Conservation (phyloP, 2,888 invertebrate genomes). For the Perizoma flavofasciatum region DNA sequence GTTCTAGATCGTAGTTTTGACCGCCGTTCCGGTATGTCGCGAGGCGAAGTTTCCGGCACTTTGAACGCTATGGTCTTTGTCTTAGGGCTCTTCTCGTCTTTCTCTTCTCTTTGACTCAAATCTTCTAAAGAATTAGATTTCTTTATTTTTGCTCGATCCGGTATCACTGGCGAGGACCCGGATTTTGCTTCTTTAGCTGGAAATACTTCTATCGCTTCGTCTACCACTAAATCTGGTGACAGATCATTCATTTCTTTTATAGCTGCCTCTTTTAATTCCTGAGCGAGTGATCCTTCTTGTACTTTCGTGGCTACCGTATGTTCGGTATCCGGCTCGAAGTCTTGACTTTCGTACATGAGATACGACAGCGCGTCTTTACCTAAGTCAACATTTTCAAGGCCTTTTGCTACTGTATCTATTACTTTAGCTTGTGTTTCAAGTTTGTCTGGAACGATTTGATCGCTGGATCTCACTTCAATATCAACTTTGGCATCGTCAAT, state of each 20-base stretch:
- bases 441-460: constrained; percentile 44
- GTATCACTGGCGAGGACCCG: constrained; percentile 63
- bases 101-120: constrained; percentile 51
- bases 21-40: constrained; percentile 72
- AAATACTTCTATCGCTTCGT: constrained; percentile 64
- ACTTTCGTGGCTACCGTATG: constrained; percentile 37
- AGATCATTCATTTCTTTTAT: constrained; percentile 68
- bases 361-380: constrained; percentile 75
- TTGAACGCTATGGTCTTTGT: constrained; percentile 70
- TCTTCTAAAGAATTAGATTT: constrained; percentile 74
- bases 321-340: constrained; percentile 49
- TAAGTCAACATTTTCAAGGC: constrained; percentile 61
- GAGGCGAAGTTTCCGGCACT: constrained; percentile 70
- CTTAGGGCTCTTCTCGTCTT: constrained; percentile 59
- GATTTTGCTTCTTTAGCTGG: constrained; percentile 58
- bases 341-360: constrained; percentile 64
- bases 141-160: constrained; percentile 70
- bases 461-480: constrained; percentile 13
- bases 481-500: constrained; percentile 62
- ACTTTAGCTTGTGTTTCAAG: constrained; percentile 34
- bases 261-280: constrained; percentile 71
- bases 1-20: constrained; percentile 63
- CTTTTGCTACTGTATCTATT: constrained; percentile 37
- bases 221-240: constrained; percentile 73
- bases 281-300: constrained; percentile 56